These are phyloP conservation scores for Holacanthella duospinosa DNA, from an alignment of 2,888 invertebrate genomes.

Conservation along the genomic window DNA sequence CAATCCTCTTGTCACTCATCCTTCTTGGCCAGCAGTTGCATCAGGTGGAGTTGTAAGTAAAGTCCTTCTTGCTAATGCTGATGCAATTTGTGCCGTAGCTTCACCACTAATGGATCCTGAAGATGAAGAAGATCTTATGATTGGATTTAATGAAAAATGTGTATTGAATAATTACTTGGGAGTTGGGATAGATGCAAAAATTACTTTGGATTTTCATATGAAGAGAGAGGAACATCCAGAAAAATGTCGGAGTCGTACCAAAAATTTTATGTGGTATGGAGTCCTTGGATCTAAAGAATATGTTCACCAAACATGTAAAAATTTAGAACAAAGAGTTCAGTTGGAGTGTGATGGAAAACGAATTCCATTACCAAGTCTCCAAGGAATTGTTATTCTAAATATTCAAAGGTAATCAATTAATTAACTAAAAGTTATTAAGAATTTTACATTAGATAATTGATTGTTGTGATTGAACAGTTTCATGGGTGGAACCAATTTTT, in stretches of 20 bases:
- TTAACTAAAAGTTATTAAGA: too few relatives aligned
- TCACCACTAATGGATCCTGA: constrained; percentile 89
- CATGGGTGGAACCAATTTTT: constrained; percentile 97
- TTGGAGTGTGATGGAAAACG: constrained; percentile 92
- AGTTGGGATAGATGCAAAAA: constrained; percentile 95
- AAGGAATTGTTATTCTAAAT: constrained; percentile 93
- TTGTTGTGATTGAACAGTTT: constrained; percentile 55
- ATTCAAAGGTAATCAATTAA: constrained; percentile 61
- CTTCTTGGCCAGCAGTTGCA: constrained; percentile 58
- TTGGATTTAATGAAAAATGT: constrained; percentile 65
- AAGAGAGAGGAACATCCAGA: constrained; percentile 95
- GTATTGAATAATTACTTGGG: constrained; percentile 99
- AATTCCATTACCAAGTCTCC: constrained; percentile 87
- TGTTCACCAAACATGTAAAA: constrained; percentile 79
- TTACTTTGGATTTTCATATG: constrained; percentile 85
- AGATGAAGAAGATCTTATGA: constrained; percentile 35
- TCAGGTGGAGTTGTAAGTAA: constrained; percentile 84
- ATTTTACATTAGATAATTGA: too few relatives aligned
- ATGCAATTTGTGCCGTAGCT: constrained; percentile 91
- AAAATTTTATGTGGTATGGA: constrained; percentile 88
- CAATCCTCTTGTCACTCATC: constrained; percentile 73
- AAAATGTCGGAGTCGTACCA: constrained; percentile 83
- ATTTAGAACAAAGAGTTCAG: constrained; percentile 87
- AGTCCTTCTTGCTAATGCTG: constrained; percentile 88
- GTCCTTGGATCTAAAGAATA: constrained; percentile 50